These are phyloP conservation scores for Leucopsar rothschildi DNA, from an alignment of 2,113 vertebrate genomes.

Conservation along the genomic window DNA sequence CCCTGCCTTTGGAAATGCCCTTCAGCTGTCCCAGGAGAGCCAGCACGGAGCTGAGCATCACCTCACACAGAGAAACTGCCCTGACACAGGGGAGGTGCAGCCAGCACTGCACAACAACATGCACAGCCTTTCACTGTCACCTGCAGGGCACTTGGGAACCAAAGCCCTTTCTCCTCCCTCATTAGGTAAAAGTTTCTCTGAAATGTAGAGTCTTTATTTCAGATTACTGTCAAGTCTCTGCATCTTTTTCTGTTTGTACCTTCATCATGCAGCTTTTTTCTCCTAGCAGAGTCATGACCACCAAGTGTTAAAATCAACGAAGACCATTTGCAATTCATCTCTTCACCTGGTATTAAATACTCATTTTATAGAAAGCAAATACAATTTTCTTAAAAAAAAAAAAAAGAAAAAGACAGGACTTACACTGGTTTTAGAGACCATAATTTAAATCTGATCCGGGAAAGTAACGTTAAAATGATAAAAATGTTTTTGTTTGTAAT, in stretches of 20 bases:
- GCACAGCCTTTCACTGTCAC: background rate
- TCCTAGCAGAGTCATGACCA: background rate
- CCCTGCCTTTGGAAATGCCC: background rate
- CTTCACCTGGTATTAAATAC: constrained; percentile 31
- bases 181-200: background rate
- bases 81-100: background rate
- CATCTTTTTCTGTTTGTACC: background rate
- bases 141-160: background rate
- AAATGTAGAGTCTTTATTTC: background rate
- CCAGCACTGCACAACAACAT: accelerated
- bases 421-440: constrained; percentile 12
- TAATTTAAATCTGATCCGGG: constrained; percentile 61
- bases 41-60: background rate
- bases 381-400: background rate
- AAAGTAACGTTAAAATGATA: constrained; percentile 77
- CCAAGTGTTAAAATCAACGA: constrained; percentile 31
- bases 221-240: background rate
- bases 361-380: constrained; percentile 15
- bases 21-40: background rate
- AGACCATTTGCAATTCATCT: background rate
- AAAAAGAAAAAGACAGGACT: background rate
- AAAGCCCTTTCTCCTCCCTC: background rate
- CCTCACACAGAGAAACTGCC: background rate
- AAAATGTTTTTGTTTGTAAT: constrained; percentile 75
- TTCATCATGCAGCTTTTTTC: background rate